These are phyloP conservation scores for Cephus spinipes DNA, from an alignment of 2,888 invertebrate species.

Conservation along the genomic window DNA sequence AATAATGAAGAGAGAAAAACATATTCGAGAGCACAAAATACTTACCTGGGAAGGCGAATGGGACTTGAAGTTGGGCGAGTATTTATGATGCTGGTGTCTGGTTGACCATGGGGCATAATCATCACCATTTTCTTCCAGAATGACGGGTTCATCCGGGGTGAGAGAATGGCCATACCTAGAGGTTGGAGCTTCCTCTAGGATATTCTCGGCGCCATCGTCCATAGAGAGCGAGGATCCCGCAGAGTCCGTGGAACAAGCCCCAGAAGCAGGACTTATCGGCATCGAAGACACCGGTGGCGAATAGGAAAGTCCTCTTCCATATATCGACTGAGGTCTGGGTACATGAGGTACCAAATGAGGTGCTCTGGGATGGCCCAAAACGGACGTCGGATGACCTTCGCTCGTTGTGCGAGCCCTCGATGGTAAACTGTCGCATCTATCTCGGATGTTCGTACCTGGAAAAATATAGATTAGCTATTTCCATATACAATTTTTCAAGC, in stretches of 20 bases:
- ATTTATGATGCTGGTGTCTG: constrained; percentile 54
- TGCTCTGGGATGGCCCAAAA: constrained; percentile 59
- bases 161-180: constrained; percentile 69
- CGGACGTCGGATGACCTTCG: constrained; percentile 68
- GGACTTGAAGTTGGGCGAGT: constrained; percentile 66
- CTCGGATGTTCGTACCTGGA: constrained; percentile 69
- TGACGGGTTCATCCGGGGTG: constrained; percentile 74
- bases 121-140: constrained; percentile 75
- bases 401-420: constrained; percentile 77
- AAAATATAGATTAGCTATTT: constrained; percentile 24
- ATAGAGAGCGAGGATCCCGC: constrained; percentile 78
- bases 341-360: constrained; percentile 66
- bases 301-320: constrained; percentile 66
- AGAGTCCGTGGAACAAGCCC: constrained; percentile 74
- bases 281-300: constrained; percentile 70
- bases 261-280: constrained; percentile 74
- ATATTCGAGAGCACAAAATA: not conserved
- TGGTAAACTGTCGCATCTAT: constrained; percentile 87
- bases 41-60: constrained; percentile 66
- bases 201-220: constrained; percentile 70
- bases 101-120: constrained; percentile 67
- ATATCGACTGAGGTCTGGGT: constrained; percentile 67
- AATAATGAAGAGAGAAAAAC: not conserved
- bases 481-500: not conserved
- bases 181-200: constrained; percentile 53